Base-by-base conservation (phyloP, 2,888 invertebrate genomes). In the Scaeva pyrastri region DNA sequence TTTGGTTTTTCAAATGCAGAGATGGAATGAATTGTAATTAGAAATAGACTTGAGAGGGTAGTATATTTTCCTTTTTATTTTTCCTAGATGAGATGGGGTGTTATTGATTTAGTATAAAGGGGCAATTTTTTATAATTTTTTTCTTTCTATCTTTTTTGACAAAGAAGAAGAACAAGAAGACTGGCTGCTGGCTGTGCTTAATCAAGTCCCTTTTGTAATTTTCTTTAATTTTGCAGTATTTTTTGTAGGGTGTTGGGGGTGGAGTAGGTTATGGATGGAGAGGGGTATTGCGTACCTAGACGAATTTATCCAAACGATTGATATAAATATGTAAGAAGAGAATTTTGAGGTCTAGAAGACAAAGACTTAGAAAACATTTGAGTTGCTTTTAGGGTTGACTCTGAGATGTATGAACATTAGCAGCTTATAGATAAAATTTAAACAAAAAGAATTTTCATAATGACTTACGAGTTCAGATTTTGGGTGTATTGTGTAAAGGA, bases 1-100 rank as follows among this genome's bases (percentile, higher is more conserved):
- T 58, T 62, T 62, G 48, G 43, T 66, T 60, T 52, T 76, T 62
- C 41, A 58, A 75, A 58, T 72, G 66, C 62, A 55, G 73, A 76
- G 56, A 45, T 56, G 80, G 71, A 70, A 80, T 80, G 66, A 81
- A 81, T 72, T 76, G 85, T 85, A 81, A 85, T 85, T 81, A 79
- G 80, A 84, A 84, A 52, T 70, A 79, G 80, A 79, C 83, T 78
- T 77, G 43, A 43, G 77, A 72, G 72, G 56, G 43, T 64, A 56
- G 43, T 16, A 10, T 39, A 14, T 43, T 45, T 5, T 73, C 10
- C 26, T 16, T 43, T 55, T 10, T 73, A 66, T 45, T 36, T 52
- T 60, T n/a, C 12, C 3, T 16, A 36, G 41, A 45, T 66, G 68
- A 26, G 64, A 58, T 66, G 52, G 52, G 48, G 36, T 23, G 62